These are phyloP conservation scores for Caloenas nicobarica DNA, from an alignment of 2,113 vertebrate genomes.

Conservation along the genomic window DNA sequence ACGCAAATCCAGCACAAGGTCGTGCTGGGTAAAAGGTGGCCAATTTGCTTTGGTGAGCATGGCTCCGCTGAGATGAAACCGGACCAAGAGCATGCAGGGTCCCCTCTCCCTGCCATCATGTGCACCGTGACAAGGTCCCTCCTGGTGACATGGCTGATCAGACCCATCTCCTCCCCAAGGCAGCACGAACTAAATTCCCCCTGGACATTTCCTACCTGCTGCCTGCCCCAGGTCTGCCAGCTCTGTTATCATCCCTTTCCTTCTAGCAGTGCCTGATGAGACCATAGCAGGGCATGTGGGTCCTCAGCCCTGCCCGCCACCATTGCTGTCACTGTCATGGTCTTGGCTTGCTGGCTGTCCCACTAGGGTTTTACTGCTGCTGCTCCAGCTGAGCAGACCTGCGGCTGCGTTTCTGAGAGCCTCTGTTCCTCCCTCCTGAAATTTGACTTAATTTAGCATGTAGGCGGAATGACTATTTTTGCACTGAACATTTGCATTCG, in stretches of 20 bases:
- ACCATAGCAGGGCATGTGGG: rapidly evolving
- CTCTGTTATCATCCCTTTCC: neutral
- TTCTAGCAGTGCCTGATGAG: neutral
- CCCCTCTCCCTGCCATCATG: rapidly evolving
- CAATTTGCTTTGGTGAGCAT: neutral
- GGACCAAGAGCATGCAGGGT: rapidly evolving
- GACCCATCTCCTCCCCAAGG: neutral
- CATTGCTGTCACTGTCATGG: rapidly evolving
- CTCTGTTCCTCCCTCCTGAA: constrained; percentile 16
- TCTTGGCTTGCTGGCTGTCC: neutral
- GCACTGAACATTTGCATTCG: constrained; percentile 62
- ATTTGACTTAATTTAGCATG: constrained; percentile 13
- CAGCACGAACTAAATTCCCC: neutral
- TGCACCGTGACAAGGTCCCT: neutral
- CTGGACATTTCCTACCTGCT: neutral
- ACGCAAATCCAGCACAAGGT: neutral
- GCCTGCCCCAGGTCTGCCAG: neutral
- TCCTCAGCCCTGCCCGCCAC: neutral
- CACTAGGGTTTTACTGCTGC: neutral
- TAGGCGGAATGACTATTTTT: constrained; percentile 49
- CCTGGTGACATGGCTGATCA: neutral
- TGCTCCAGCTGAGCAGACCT: neutral
- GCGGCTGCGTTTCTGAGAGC: neutral
- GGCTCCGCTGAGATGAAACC: neutral
- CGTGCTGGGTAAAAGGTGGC: neutral